Conservation (phyloP, 1,140 invertebrate species). For the Lethocerus indicus region DNA sequence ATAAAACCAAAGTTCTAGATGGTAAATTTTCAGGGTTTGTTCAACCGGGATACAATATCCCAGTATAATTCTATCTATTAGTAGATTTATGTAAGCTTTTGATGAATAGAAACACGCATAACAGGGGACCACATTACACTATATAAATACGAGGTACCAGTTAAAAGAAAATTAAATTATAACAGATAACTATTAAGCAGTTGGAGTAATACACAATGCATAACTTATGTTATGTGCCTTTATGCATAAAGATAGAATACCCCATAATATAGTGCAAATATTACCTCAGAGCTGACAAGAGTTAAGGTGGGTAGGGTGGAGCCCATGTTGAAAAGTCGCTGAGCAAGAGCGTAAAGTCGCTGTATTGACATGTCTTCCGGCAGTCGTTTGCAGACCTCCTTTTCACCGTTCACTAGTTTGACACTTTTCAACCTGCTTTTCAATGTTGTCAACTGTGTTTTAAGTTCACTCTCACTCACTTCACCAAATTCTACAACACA, state of each 20-base stretch:
- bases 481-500: conserved; percentile 55
- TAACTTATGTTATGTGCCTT: background rate
- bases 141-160: background rate
- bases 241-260: background rate
- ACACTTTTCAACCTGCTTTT: conserved; percentile 50
- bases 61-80: too few relatives aligned
- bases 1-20: too few relatives aligned
- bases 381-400: conserved; percentile 48
- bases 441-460: conserved; percentile 39
- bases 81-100: too few relatives aligned
- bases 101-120: too few relatives aligned
- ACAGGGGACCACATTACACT: background rate
- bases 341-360: conserved; percentile 54
- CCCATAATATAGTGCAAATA: background rate
- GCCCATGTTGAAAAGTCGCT: conserved; percentile 44
- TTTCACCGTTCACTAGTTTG: conserved; percentile 31
- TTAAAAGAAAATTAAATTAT: background rate
- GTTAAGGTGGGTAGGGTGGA: conserved; percentile 30
- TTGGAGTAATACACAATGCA: background rate
- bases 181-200: background rate
- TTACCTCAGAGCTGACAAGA: conserved; percentile 34
- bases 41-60: too few relatives aligned
- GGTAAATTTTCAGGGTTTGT: too few relatives aligned
- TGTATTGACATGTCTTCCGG: conserved; percentile 63
- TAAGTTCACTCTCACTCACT: conserved; percentile 50